Percentiles rank a stretch among this genome's conserved stretches.
Conservation (phyloP, 2,797 vertebrate genomes). For the Eulemur coronatus region DNA sequence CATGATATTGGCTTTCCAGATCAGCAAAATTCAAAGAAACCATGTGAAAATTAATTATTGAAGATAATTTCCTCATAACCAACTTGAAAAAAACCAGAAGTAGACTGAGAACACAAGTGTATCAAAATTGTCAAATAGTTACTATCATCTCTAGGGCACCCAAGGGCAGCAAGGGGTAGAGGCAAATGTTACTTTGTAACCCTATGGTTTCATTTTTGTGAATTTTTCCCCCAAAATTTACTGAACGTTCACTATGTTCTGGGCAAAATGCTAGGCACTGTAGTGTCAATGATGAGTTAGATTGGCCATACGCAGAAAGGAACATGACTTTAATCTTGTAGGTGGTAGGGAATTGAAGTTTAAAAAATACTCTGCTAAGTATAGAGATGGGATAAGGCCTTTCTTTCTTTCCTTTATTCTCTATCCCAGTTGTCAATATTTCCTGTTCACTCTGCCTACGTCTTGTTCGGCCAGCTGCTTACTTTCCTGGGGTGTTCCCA, state of each 20-base stretch:
- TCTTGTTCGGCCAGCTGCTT: background rate
- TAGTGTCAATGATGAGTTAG: background rate
- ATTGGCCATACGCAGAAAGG: background rate
- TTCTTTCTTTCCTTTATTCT: background rate
- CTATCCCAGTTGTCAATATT: background rate
- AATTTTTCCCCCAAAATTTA: background rate
- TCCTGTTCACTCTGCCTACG: background rate
- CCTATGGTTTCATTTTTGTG: background rate
- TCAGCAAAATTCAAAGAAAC: background rate
- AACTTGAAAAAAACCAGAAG: background rate
- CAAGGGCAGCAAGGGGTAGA: background rate
- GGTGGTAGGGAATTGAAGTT: background rate
- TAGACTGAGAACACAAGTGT: background rate
- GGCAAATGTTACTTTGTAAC: background rate
- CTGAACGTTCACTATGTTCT: background rate
- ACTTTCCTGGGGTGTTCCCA: background rate
- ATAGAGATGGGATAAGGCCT: background rate
- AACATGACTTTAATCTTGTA: background rate
- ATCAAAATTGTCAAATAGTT: background rate
- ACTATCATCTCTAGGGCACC: fast-evolving
- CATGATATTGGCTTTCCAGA: background rate
- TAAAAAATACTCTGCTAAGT: background rate
- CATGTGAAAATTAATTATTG: background rate
- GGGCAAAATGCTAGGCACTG: background rate
- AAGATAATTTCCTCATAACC: background rate